Percentiles rank a stretch among this genome's conserved stretches.
These are phyloP conservation scores for Engystomops pustulosus DNA, from an alignment of 2,113 vertebrate species.

Conservation along the genomic window DNA sequence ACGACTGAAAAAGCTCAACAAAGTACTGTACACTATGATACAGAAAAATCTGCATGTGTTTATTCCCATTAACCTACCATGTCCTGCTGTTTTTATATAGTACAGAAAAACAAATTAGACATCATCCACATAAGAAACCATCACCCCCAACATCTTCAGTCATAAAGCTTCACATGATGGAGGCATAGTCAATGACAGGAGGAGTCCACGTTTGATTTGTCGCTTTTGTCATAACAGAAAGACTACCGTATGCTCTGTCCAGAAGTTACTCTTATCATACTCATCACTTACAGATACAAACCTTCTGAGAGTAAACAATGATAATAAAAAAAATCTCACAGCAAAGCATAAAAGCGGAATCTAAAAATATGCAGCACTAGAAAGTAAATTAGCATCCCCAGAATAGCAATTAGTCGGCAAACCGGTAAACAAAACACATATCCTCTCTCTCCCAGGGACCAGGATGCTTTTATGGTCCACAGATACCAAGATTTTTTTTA, in stretches of 20 bases:
- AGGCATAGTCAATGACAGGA: not conserved
- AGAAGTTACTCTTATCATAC: not conserved
- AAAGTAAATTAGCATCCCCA: slow-evolving; percentile 66
- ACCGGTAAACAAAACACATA: slow-evolving; percentile 74
- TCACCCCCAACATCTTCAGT: not conserved
- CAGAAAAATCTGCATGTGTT: not conserved
- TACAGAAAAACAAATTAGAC: not conserved
- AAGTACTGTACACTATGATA: no score
- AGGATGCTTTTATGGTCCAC: not conserved
- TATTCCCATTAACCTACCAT: not conserved
- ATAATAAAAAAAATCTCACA: slow-evolving; percentile 74
- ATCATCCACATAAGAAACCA: not conserved
- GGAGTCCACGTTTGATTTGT: not conserved
- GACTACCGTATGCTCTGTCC: not conserved
- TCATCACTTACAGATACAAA: slow-evolving; percentile 38
- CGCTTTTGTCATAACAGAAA: not conserved
- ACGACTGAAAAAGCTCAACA: no score
- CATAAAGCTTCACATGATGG: not conserved
- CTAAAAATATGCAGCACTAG: slow-evolving; percentile 66
- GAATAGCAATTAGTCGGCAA: slow-evolving; percentile 68
- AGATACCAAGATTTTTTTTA: not conserved
- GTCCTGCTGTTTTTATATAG: not conserved
- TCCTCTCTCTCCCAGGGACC: slow-evolving; percentile 45
- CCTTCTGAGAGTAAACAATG: slow-evolving; percentile 77
- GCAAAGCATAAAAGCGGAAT: slow-evolving; percentile 69